Evolutionary conservation across 1,140 invertebrate genomes (phyloP), one percentile per base, ranked within the genome.

Genomic region (Ptiloglossa arizonensis): DNA sequence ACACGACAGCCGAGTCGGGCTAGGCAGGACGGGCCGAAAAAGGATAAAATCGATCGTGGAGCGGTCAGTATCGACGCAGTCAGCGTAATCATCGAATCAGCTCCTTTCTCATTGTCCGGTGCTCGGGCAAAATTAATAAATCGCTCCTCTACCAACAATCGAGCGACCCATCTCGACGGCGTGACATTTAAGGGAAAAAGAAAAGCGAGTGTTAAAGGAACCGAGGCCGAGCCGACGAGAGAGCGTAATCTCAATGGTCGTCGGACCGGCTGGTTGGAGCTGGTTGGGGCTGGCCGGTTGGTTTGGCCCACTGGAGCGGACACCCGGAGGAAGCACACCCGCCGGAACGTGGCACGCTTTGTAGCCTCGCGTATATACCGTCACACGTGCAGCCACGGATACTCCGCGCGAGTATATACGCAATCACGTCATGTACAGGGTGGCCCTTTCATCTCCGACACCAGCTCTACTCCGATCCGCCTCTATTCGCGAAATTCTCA

Each of bases 271-370:
- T 76, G 83, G 66, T 87, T 59, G 85, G 73, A 78, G 89, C 77
- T 88, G 82, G 88, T 87, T 80, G 88, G 89, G 89, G 89, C 85
- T 91, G 89, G 89, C 88, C 89, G 89, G 86, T 89, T 91, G 89
- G 90, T 88, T 90, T 92, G 91, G 91, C 91, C 91, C 91, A 92
- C 83, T 92, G 91, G 91, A 92, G 91, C 91, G 91, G 84, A 92
- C 90, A 92, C 91, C 91, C 91, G 91, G 91, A 92, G 91, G 91
- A 92, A 92, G 90, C 91, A 91, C 91, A 88, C 85, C 90, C 90
- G 90, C 88, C 91, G 88, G 91, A 92, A 91, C 90, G 89, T 91
- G 90, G 90, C 91, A 92, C 91, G 91, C 90, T 92, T 91, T 90
- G 91, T 91, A 89, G 87, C 79, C 86, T 87, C 86, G 66, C 41